phyloP scores from a whole-genome alignment of 2,797 vertebrate genomes.

The Simalia tracyae region DNA sequence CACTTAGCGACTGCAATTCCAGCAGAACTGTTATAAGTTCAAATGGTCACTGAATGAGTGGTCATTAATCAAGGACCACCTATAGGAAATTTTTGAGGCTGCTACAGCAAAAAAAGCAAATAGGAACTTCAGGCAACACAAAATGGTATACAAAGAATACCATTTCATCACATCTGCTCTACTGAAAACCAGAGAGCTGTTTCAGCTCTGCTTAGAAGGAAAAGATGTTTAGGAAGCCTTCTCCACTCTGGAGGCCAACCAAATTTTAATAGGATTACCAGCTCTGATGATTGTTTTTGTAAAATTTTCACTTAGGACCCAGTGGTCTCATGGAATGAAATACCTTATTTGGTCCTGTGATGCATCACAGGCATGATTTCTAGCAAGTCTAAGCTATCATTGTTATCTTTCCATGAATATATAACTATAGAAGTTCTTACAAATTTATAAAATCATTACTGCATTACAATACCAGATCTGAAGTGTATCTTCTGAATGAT shows the following conservation, averaged over 20 bases:
- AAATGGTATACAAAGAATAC: too few relatives aligned
- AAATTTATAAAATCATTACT: not conserved
- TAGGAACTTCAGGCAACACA: too few relatives aligned
- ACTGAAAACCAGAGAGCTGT: too few relatives aligned
- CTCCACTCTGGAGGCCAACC: not conserved
- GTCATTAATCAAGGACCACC: too few relatives aligned
- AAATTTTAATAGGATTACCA: not conserved
- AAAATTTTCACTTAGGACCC: not conserved
- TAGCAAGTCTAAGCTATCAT: not conserved
- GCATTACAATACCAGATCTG: not conserved
- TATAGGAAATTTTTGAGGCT: too few relatives aligned
- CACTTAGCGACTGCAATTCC: too few relatives aligned
- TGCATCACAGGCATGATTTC: not conserved
- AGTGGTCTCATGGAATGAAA: not conserved
- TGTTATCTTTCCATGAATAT: not conserved
- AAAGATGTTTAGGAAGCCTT: not conserved
- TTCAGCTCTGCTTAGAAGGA: not conserved
- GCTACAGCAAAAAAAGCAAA: too few relatives aligned
- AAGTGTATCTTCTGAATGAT: not conserved
- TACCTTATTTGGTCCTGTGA: not conserved
- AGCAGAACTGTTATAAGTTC: too few relatives aligned
- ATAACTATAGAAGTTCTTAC: not conserved
- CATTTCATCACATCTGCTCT: too few relatives aligned
- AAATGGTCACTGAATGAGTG: too few relatives aligned
- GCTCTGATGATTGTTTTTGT: not conserved